Percentiles rank a stretch among this genome's conserved stretches.
Evolutionary conservation across 2,797 vertebrate species (phyloP).

Genomic region (Ctenochaetus hawaiiensis): DNA sequence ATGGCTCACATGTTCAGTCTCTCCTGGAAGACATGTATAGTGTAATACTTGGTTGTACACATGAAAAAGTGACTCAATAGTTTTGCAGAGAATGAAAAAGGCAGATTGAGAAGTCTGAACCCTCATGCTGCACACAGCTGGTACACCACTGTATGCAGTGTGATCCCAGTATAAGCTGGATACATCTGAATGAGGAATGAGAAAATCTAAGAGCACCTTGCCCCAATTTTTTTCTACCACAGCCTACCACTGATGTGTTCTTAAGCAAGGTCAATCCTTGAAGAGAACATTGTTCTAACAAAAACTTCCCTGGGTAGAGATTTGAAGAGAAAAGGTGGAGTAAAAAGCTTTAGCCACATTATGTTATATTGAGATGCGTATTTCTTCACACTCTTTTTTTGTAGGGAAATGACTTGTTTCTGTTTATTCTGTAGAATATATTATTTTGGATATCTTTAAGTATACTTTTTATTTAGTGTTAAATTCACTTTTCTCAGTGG

Average conservation of each 20-base stretch:
- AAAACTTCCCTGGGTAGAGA: not conserved
- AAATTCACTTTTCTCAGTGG: slow-evolving; percentile 1
- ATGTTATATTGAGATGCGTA: not conserved
- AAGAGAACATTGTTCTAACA: not conserved
- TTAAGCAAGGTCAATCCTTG: not conserved
- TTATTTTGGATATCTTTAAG: slow-evolving; percentile 3
- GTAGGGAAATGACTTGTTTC: not conserved
- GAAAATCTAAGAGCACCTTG: not conserved
- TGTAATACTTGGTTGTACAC: not conserved
- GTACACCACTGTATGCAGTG: not conserved
- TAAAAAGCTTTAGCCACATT: not conserved
- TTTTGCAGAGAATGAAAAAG: not conserved
- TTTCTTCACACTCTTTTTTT: too few relatives aligned
- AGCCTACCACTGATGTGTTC: not conserved
- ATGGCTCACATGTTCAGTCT: not conserved
- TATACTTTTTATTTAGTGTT: slow-evolving; percentile 1
- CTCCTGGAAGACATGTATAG: not conserved
- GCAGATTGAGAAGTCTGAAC: not conserved
- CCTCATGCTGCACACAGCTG: not conserved
- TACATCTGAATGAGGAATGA: not conserved
- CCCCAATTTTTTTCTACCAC: not conserved
- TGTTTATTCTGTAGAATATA: not conserved
- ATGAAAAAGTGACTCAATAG: not conserved
- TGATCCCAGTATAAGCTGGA: not conserved
- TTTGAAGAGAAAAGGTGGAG: not conserved